A percentile compares a stretch with the other conserved stretches of the same genome.
Evolutionary conservation across 92 coral and sea anemone genomes (phyloP).

Genomic region (Epizoanthus scotinus): DNA sequence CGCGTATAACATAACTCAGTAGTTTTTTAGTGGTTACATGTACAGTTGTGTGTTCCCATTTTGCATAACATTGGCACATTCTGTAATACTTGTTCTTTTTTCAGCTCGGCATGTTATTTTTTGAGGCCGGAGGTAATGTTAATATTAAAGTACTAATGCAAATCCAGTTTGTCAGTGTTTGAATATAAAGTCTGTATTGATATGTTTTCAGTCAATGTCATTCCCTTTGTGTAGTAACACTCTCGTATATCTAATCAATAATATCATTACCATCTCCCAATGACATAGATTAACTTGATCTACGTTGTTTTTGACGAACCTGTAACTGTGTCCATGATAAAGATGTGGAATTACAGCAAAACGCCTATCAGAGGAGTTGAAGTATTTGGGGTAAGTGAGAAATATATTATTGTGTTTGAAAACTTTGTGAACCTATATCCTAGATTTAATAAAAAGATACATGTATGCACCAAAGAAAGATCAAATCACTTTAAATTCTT

Average conservation of each 20-base stretch:
- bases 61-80: too few species aligned
- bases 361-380: conserved; percentile 96
- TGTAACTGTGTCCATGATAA: conserved; percentile 90
- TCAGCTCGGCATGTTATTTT: too few species aligned
- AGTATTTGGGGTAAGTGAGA: conserved; percentile 85
- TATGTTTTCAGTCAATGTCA: neutral
- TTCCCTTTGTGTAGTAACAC: neutral
- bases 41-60: too few species aligned
- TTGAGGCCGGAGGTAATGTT: too few species aligned
- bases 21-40: too few species aligned
- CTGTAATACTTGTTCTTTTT: too few species aligned
- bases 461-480: too few species aligned
- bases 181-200: neutral
- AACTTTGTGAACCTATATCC: too few species aligned
- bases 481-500: too few species aligned
- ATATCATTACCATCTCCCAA: neutral
- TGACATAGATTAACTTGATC: conserved; percentile 71
- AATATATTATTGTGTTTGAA: neutral
- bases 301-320: conserved; percentile 95
- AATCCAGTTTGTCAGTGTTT: neutral
- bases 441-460: too few species aligned
- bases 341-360: conserved; percentile 98
- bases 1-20: too few species aligned
- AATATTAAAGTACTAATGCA: neutral
- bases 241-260: neutral